phyloP scores from a whole-genome alignment of 2,113 vertebrate species.

The Diadophis punctatus region DNA sequence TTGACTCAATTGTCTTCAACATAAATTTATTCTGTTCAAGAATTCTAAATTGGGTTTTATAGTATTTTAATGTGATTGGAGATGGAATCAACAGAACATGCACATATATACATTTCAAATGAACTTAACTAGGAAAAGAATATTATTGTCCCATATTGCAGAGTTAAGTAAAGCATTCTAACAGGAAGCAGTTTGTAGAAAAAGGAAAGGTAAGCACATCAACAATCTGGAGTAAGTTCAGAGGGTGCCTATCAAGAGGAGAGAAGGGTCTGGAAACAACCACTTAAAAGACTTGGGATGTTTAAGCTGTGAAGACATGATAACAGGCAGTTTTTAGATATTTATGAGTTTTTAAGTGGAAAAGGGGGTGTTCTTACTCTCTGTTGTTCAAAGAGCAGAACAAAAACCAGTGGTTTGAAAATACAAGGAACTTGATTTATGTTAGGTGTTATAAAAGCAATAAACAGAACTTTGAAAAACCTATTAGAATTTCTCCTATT shows the following conservation, averaged over 20 bases:
- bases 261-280: background rate
- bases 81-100: background rate
- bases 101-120: background rate
- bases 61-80: background rate
- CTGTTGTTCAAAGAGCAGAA: background rate
- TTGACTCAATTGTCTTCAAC: background rate
- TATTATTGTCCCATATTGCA: background rate
- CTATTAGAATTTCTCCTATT: background rate
- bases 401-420: background rate
- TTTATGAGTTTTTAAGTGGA: background rate
- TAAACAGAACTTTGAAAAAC: background rate
- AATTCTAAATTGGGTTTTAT: background rate
- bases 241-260: background rate
- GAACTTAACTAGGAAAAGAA: background rate
- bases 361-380: background rate
- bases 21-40: background rate
- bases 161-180: background rate
- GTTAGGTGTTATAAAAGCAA: background rate
- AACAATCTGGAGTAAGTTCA: background rate
- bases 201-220: background rate
- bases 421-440: background rate
- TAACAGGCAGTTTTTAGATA: background rate
- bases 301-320: background rate
- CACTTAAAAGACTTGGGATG: background rate
- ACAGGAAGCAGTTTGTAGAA: background rate